Base-by-base conservation (phyloP, 2,113 vertebrate genomes). In the Murina feae region DNA sequence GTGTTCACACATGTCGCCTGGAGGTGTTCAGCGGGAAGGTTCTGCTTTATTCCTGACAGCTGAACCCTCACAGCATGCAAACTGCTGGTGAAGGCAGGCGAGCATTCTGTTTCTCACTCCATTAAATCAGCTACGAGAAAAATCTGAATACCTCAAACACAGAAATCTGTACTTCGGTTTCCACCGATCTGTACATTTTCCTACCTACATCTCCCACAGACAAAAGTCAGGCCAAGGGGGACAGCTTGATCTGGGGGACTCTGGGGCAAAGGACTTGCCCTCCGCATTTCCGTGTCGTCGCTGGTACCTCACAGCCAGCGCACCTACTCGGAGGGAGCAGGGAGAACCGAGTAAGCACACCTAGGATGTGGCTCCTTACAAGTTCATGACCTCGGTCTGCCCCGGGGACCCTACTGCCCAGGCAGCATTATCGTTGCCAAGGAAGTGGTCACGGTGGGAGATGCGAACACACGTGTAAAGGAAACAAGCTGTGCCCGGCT, bases 331-430 rank as follows among this genome's bases (percentile, higher is more conserved):
- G 60, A 21, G 35, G 51, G 28, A 17, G 47, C 9, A 5, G 11
- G 8, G 44, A 65, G 49, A 75, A 28, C 63, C 21, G 14, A 2
- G 7, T 2, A 20, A 5, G 9, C 30, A 0, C 37, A 6, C 6
- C 1, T 2, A 9, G 53, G n/a, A 0, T 4, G 7, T 2, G 11
- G 53, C 68, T 16, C 9, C 35, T 37, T 32, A 30, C 8, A 7
- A 53, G 23, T 51, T 1, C 0, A 17, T 4, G 32, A 23, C 10
- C 37, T 13, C 0, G 5, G 49, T 32, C 88, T 17, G 49, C 28
- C 66, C 32, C 0, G 0, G 9, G 63, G 16, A 17, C 32, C 30
- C n/a, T 12, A 32, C 25, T 11, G 7, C 14, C 39, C 4, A 9
- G 23, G 60, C 20, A 30, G 44, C 14, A 1, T 18, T 58, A 42